Conservation (phyloP, 2,113 vertebrate species). For the Sinosuthora webbiana region DNA sequence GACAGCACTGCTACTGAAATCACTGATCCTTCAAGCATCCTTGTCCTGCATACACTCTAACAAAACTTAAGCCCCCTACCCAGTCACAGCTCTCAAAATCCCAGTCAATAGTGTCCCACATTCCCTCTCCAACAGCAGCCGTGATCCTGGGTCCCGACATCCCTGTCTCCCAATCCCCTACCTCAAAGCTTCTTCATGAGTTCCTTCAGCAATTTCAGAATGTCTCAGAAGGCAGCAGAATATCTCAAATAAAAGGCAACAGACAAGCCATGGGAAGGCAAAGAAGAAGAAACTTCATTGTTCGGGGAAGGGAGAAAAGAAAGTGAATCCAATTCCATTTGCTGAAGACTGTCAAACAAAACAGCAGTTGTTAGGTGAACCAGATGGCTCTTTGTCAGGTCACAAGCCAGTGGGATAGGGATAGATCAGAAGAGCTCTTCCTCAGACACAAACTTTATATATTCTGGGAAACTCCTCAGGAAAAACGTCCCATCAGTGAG, state of each 20-base stretch:
- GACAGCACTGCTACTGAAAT: neutral
- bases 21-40: neutral
- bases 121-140: neutral
- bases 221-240: neutral
- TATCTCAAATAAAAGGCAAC: neutral
- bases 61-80: neutral
- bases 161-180: neutral
- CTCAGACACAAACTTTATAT: neutral
- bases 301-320: neutral
- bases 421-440: neutral
- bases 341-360: neutral
- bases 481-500: neutral
- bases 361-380: neutral
- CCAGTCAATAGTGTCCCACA: too few relatives aligned
- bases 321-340: neutral
- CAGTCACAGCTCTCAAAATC: neutral
- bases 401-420: fast-evolving
- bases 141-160: neutral
- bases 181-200: neutral
- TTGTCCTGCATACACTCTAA: neutral
- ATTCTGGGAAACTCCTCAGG: neutral
- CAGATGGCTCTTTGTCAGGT: neutral
- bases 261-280: neutral
- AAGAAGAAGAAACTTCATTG: neutral
- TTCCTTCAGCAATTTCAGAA: neutral